Base-by-base conservation (phyloP, 2,797 vertebrate species). In the Xiphophorus birchmanni region DNA sequence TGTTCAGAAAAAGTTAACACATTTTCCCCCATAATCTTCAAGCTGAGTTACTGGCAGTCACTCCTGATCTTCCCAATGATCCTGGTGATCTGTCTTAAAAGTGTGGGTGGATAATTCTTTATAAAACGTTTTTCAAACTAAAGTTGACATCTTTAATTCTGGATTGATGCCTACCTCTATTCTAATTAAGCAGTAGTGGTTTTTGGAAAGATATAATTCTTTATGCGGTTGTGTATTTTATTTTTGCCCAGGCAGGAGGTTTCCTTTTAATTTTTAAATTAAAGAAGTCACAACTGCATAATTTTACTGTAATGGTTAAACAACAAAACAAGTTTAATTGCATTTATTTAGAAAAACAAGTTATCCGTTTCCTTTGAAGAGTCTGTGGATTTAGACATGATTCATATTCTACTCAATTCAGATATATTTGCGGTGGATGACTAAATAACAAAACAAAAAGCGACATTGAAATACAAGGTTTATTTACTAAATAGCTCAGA, bases 301-400 rank as follows among this genome's bases (percentile, higher is more conserved):
- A 18, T 37, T 18, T 18, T 32, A 18, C 65, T 40, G 3, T 11
- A 9, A 67, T 40, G 10, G 13, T 67, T 23, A 40, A 40, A 11
- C 32, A 65, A 21, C 3, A 23, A 42, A 40, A 11, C 65, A 37
- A 40, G 37, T 67, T 67, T 4, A 23, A 40, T 40, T 21, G 35
- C 37, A 40, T 67, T 65, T 65, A 65, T 37, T 40, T 67, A 67
- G 65, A 67, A 67, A 67, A 67, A 18, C 32, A 42, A 67, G 65
- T 67, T 12, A 42, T 5, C 21, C 5, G 1, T 37, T 21, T 23
- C 35, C 23, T 2, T 67, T 21, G 35, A 67, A 42, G 17, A 9
- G 13, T 65, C 5, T 37, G 32, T 65, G 32, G 2, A 37, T 63
- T 32, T 29, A 29, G n/a, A 63, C n/a, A 17, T 1, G 15, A 12